Evolutionary conservation across 1,140 invertebrate species (phyloP).

Genomic region (Pseudomyrmex gracilis): DNA sequence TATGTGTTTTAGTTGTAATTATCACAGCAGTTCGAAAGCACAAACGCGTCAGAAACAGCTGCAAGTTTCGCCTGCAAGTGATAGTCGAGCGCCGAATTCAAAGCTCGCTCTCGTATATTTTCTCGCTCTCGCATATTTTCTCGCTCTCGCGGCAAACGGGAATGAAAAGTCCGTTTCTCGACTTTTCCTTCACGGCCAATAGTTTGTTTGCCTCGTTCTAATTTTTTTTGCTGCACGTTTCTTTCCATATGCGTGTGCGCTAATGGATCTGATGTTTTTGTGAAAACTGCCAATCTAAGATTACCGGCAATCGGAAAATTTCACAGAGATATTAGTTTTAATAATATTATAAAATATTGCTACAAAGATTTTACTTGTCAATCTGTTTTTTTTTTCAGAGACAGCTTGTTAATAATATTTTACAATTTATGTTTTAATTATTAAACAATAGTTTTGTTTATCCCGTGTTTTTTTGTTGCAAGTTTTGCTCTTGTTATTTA

Average conservation of each 20-base stretch:
- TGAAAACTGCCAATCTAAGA: not conserved
- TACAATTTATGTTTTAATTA: too few relatives aligned
- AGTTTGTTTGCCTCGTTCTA: slow-evolving; percentile 41
- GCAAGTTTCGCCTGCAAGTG: slow-evolving; percentile 39
- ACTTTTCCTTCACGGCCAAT: slow-evolving; percentile 34
- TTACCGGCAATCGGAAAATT: not conserved
- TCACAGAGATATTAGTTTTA: not conserved
- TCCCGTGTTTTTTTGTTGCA: too few relatives aligned
- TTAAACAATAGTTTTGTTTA: too few relatives aligned
- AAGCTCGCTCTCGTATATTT: not conserved
- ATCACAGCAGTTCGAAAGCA: slow-evolving; percentile 45
- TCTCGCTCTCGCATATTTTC: slow-evolving; percentile 26
- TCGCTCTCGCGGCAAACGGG: slow-evolving; percentile 1
- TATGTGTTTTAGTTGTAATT: slow-evolving; percentile 41
- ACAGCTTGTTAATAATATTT: too few relatives aligned
- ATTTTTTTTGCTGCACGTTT: slow-evolving; percentile 6
- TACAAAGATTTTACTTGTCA: not conserved
- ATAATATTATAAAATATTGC: not conserved
- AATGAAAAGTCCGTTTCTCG: slow-evolving; percentile 47
- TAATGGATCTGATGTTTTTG: not conserved
- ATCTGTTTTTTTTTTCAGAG: not conserved
- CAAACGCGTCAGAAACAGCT: slow-evolving; percentile 39
- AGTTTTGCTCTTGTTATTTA: too few relatives aligned
- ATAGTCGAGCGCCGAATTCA: slow-evolving; percentile 49
- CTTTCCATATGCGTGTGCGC: not conserved